phyloP scores from a whole-genome alignment of 2,113 vertebrate genomes.

The Sylvilagus bachmani region DNA sequence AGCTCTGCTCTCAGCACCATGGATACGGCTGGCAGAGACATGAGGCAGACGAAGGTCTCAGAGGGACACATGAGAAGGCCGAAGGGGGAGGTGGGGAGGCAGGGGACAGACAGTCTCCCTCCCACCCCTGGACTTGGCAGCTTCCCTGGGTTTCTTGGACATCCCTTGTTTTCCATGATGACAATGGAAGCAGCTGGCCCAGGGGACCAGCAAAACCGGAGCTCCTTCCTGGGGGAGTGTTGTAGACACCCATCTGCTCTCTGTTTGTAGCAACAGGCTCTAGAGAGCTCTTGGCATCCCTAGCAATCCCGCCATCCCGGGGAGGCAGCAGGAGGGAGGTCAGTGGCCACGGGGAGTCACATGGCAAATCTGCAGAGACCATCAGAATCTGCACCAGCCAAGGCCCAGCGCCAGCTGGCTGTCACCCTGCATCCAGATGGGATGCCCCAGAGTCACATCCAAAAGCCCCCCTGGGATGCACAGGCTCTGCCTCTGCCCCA shows the following conservation, averaged over 20 bases:
- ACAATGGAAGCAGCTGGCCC: slow-evolving; percentile 5
- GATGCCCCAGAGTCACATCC: not conserved
- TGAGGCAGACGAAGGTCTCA: not conserved
- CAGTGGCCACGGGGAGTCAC: not conserved
- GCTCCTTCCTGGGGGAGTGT: not conserved
- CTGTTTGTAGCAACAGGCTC: not conserved
- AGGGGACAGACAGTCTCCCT: not conserved
- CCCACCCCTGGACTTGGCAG: not conserved
- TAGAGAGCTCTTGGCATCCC: not conserved
- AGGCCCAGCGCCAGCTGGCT: not conserved
- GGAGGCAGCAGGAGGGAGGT: not conserved
- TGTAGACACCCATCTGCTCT: not conserved
- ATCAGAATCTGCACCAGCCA: not conserved
- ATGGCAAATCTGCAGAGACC: not conserved
- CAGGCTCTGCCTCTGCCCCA: not conserved
- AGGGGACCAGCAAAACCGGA: not conserved
- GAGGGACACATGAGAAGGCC: not conserved
- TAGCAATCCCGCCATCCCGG: not conserved
- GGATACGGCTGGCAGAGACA: not conserved
- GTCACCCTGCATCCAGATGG: not conserved
- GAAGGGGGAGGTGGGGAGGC: not conserved
- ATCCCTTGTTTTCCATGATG: slow-evolving; percentile 1
- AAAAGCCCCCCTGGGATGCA: not conserved
- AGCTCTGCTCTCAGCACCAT: not conserved
- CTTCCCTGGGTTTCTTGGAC: not conserved